Percentiles rank a stretch among this genome's conserved stretches.
These are phyloP conservation scores for Gavialis gangeticus DNA, from an alignment of 2,113 vertebrate genomes.

Conservation along the genomic window DNA sequence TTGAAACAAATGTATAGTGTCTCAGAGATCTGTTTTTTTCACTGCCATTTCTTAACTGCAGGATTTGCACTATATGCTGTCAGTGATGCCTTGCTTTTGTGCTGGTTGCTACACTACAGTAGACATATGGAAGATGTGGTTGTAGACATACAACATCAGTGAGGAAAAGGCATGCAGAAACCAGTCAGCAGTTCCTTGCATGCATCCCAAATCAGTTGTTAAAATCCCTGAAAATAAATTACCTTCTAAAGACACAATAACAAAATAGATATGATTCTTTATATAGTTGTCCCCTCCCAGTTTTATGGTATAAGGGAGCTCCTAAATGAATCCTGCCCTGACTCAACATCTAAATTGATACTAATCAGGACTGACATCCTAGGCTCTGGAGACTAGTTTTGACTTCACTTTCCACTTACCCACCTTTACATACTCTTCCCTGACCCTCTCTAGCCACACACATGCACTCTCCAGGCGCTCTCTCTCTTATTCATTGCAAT, in stretches of 20 bases:
- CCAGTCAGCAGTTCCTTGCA: neutral
- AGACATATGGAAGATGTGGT: fast-evolving
- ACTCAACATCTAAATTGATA: neutral
- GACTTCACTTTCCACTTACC: neutral
- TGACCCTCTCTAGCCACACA: fast-evolving
- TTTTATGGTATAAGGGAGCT: fast-evolving
- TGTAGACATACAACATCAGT: fast-evolving
- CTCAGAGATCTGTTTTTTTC: fast-evolving
- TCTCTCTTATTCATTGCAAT: neutral
- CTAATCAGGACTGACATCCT: neutral
- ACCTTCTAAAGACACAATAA: neutral
- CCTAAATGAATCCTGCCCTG: neutral
- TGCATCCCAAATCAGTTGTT: neutral
- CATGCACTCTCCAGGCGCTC: fast-evolving
- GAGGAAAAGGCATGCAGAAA: neutral
- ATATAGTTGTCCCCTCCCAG: fast-evolving
- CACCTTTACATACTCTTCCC: neutral
- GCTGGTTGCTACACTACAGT: neutral
- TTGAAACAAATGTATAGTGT: slow-evolving; percentile 93
- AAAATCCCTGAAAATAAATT: neutral
- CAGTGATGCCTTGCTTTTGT: neutral
- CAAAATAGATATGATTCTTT: neutral
- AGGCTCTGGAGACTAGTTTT: neutral
- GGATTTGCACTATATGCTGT: slow-evolving; percentile 51
- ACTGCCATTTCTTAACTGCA: fast-evolving